phyloP scores from a whole-genome alignment of 2,888 invertebrate species.

The Conomelus anceps region DNA sequence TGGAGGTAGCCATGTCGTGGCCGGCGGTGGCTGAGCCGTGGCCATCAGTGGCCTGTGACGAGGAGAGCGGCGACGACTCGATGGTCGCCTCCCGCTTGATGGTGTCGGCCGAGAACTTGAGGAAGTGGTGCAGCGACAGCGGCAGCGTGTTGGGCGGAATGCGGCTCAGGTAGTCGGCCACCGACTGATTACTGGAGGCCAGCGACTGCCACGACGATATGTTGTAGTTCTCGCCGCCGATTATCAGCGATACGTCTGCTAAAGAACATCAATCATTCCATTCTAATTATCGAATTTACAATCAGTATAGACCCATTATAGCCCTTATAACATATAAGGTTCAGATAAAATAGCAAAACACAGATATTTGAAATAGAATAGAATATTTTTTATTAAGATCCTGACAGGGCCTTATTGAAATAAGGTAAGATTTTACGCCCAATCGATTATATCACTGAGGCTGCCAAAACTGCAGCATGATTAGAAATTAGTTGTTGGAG shows the following conservation, averaged over 20 bases:
- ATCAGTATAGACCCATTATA: too few relatives aligned
- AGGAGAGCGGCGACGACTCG: slow-evolving; percentile 43
- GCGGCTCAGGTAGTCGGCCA: slow-evolving; percentile 49
- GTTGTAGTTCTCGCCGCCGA: slow-evolving; percentile 13
- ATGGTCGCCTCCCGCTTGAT: slow-evolving; percentile 47
- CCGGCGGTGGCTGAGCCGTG: neutral
- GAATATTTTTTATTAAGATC: too few relatives aligned
- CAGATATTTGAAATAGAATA: too few relatives aligned
- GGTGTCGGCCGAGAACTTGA: slow-evolving; percentile 55
- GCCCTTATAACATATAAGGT: too few relatives aligned
- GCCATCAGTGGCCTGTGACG: slow-evolving; percentile 12
- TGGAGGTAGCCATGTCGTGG: neutral
- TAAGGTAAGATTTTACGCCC: too few relatives aligned
- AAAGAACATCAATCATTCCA: neutral
- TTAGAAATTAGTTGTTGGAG: too few relatives aligned
- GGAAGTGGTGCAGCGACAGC: slow-evolving; percentile 54
- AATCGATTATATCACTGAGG: too few relatives aligned
- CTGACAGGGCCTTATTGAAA: too few relatives aligned
- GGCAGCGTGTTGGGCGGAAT: slow-evolving; percentile 49
- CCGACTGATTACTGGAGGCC: slow-evolving; percentile 42
- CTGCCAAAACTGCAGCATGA: too few relatives aligned
- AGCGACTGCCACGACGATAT: slow-evolving; percentile 45
- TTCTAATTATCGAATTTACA: too few relatives aligned
- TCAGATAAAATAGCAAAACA: too few relatives aligned
- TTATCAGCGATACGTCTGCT: neutral